Conservation (phyloP, 2,888 invertebrate species). For the Calliphora vomitoria region DNA sequence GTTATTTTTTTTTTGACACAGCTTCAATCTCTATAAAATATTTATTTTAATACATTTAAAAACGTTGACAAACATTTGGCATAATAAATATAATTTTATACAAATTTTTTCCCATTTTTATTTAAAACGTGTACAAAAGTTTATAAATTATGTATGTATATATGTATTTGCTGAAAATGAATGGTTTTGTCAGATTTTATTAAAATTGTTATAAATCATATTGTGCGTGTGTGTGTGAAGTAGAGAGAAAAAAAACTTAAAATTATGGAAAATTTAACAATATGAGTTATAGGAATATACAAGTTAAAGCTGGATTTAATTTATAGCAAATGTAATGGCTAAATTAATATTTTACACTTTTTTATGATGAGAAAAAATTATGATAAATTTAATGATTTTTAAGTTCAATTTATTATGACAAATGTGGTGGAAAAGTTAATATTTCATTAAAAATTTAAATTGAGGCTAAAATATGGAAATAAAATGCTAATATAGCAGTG, state of each 20-base stretch:
- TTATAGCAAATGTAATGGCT: conserved; percentile 54
- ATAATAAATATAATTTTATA: conserved; percentile 32
- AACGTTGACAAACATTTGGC: conserved; percentile 30
- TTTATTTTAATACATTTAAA: conserved; percentile 50
- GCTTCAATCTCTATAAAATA: conserved; percentile 3
- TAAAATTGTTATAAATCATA: conserved; percentile 52
- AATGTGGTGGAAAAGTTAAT: no score
- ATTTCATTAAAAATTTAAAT: no score
- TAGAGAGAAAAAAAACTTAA: not conserved
- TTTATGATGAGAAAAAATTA: no score
- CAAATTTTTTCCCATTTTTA: not conserved
- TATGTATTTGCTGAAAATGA: conserved; percentile 7
- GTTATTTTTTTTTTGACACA: not conserved
- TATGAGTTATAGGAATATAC: not conserved
- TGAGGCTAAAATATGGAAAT: no score
- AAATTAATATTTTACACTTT: conserved; percentile 5
- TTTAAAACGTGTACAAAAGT: not conserved
- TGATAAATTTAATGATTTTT: no score
- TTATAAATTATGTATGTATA: conserved; percentile 35
- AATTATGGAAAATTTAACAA: not conserved
- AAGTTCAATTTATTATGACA: no score
- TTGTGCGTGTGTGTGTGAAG: not conserved
- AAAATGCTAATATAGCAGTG: no score
- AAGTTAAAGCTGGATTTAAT: conserved; percentile 12
- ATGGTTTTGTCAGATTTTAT: conserved; percentile 59